Evolutionary conservation across 2,113 vertebrate genomes (phyloP), one percentile per base, ranked within the genome.

Genomic region (Coptodon rendalli): DNA sequence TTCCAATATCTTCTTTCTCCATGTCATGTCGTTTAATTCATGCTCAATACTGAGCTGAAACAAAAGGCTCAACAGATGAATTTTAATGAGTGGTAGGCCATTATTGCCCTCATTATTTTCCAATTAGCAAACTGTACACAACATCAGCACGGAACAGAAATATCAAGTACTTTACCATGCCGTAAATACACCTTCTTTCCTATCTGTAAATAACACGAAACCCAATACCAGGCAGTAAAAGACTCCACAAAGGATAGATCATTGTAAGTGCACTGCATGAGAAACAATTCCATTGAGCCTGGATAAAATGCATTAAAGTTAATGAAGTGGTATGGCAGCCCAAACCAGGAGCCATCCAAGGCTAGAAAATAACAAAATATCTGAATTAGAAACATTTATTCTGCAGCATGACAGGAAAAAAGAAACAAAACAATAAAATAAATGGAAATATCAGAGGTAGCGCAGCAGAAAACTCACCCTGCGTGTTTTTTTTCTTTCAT

Each of bases 31-130:
- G 86, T 89, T 92, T 84, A 50, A 52, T 52, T 78, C 73, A 80
- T 12, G 12, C 81, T 86, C 81, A 86, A 63, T 86, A 83, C 80
- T 85, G 82, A 80, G 81, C 84, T 73, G 66, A 59, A 87, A 85
- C 81, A 89, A 85, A 68, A 31, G 61, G 68, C 80, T 88, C 87
- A 89, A 86, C 89, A 90, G 89, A 94, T 93, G 89, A 93, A 91
- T 95, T 95, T 94, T 95, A 96, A 96, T 96, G 87, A 95, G 92
- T 85, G 83, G 82, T 88, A 84, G 80, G 83, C 86, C 91, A 89
- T 95, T 96, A 95, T 94, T 96, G 91, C 90, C 81, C 89, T 95
- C 89, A 94, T 96, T 96, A 95, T 95, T 95, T 95, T 94, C 86
- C 91, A 94, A 96, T 96, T 95, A 95, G 91, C 89, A 91, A 87